Conservation (phyloP, 2,113 vertebrate genomes). For the Trematomus loennbergii region DNA sequence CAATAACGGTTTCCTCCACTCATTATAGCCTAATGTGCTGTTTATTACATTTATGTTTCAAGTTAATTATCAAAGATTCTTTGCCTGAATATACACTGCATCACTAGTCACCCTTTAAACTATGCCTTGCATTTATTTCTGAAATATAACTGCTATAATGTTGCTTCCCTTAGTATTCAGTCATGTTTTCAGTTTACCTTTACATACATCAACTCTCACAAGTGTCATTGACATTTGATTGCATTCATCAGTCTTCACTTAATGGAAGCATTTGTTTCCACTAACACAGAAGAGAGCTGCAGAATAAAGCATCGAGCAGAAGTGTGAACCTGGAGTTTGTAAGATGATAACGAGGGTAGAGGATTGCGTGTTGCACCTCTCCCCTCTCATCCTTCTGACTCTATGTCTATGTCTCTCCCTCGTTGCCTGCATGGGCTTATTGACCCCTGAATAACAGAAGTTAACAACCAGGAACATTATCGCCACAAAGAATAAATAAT, state of each 20-base stretch:
- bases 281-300: slow-evolving; percentile 12
- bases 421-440: slow-evolving; percentile 14
- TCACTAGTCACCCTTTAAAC: background rate
- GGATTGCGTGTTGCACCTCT: slow-evolving; percentile 31
- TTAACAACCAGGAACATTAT: slow-evolving; percentile 52
- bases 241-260: background rate
- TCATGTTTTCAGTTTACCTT: background rate
- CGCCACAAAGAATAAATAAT: slow-evolving; percentile 15
- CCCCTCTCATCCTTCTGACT: slow-evolving; percentile 19
- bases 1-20: background rate
- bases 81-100: background rate
- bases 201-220: background rate
- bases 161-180: background rate
- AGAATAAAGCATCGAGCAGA: slow-evolving; percentile 31
- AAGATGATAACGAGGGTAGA: slow-evolving; percentile 44
- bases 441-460: slow-evolving; percentile 68
- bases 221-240: slow-evolving; percentile 17
- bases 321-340: slow-evolving; percentile 40
- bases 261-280: slow-evolving; percentile 24
- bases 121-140: background rate
- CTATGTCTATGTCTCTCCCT: slow-evolving; percentile 19
- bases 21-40: background rate
- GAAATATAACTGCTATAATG: background rate
- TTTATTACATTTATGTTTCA: background rate
- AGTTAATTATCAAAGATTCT: background rate